Percentiles rank a stretch among this genome's conserved stretches.
These are phyloP conservation scores for Tympanoctomys barrerae DNA, from an alignment of 2,797 vertebrate species.

Conservation along the genomic window DNA sequence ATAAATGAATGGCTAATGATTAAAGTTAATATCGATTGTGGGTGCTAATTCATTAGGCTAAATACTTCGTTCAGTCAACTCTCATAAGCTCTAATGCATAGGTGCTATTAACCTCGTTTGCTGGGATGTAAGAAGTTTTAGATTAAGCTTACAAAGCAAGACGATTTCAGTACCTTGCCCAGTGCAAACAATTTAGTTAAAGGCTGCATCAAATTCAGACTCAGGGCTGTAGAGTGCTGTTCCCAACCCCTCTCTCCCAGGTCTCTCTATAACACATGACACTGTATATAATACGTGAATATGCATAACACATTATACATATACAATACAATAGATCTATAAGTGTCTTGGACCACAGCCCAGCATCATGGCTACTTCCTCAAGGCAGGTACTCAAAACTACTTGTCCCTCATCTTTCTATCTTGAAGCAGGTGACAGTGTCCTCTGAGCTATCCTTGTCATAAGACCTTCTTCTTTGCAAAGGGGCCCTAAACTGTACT, in stretches of 20 bases:
- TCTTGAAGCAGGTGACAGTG: background rate
- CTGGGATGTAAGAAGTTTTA: background rate
- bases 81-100: background rate
- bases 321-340: no score
- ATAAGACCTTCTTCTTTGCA: background rate
- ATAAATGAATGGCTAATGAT: background rate
- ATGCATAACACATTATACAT: no score
- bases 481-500: background rate
- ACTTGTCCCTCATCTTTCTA: background rate
- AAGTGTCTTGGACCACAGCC: background rate
- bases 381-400: background rate
- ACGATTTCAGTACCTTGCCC: background rate
- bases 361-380: rapidly evolving
- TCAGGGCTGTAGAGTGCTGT: background rate
- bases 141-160: background rate
- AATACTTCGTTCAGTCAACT: background rate
- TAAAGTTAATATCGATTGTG: background rate
- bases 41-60: background rate
- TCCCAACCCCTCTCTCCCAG: background rate
- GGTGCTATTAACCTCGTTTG: background rate
- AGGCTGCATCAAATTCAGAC: background rate
- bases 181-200: background rate
- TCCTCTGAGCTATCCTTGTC: background rate
- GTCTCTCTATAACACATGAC: rapidly evolving
- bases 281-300: background rate